phyloP scores from a whole-genome alignment of 1,140 invertebrate genomes.

The Melanaphis sacchari region DNA sequence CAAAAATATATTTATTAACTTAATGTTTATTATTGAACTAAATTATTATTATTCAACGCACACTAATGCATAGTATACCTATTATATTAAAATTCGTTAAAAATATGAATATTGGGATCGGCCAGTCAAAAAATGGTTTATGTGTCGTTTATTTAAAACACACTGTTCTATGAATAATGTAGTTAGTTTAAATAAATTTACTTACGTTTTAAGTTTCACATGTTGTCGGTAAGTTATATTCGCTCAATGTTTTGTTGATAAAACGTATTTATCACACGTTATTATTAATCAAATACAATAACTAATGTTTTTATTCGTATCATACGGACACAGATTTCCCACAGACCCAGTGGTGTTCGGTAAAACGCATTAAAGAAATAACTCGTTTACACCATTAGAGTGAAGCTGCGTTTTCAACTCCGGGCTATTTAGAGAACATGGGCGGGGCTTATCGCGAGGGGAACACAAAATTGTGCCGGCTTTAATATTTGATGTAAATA shows the following conservation, averaged over 20 bases:
- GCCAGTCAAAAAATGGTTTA: not conserved
- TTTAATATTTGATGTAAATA: not conserved
- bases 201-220: not conserved
- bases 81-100: not conserved
- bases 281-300: not conserved
- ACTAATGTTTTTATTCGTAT: not conserved
- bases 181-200: not conserved
- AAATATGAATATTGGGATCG: not conserved
- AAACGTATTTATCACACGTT: not conserved
- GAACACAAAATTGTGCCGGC: not conserved
- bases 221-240: not conserved
- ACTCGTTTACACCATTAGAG: not conserved
- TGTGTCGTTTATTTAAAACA: not conserved
- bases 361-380: slow-evolving; percentile 37
- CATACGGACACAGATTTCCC: not conserved
- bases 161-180: too few species aligned
- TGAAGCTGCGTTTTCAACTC: not conserved
- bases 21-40: too few species aligned
- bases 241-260: not conserved
- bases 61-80: not conserved
- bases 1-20: too few species aligned
- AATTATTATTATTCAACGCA: not conserved
- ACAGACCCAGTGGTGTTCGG: not conserved
- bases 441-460: slow-evolving; percentile 45
- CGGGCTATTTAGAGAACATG: slow-evolving; percentile 52